Percentiles rank a stretch among this genome's conserved stretches.
These are phyloP conservation scores for Nymphalis c-album DNA, from an alignment of 2,888 invertebrate genomes.

Conservation along the genomic window DNA sequence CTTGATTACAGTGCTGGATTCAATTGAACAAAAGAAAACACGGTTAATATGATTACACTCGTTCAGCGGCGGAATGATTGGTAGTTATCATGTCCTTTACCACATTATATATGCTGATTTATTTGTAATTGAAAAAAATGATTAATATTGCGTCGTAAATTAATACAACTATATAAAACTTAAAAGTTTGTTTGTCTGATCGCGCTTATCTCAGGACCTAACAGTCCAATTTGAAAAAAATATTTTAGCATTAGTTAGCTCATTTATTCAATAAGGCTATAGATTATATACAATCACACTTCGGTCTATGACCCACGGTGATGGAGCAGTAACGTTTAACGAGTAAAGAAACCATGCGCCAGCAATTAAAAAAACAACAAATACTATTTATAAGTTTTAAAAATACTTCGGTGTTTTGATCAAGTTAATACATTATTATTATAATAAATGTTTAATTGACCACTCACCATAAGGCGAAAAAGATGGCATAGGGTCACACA, in stretches of 20 bases:
- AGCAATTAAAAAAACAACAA: not conserved
- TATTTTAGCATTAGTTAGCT: no score
- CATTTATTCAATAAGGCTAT: no score
- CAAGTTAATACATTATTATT: not conserved
- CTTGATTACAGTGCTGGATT: conserved; percentile 69
- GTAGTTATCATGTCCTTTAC: not conserved
- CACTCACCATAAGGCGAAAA: conserved; percentile 64
- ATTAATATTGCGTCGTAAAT: no score
- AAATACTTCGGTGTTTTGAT: not conserved
- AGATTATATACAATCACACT: no score
- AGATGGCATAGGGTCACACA: conserved; percentile 57
- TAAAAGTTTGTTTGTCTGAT: no score
- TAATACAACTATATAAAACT: no score
- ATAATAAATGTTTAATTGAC: conserved; percentile 11
- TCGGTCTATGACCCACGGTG: no score
- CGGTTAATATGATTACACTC: conserved; percentile 64
- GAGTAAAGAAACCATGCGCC: no score
- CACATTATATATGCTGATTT: not conserved
- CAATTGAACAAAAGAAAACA: conserved; percentile 73
- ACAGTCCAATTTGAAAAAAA: no score
- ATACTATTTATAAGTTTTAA: not conserved
- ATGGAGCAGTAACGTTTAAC: no score
- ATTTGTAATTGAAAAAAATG: not conserved
- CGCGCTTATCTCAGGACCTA: no score
- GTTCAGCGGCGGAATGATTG: conserved; percentile 12